Base-by-base conservation (phyloP, 1,140 invertebrate genomes). In the Stegodyphus dumicola region DNA sequence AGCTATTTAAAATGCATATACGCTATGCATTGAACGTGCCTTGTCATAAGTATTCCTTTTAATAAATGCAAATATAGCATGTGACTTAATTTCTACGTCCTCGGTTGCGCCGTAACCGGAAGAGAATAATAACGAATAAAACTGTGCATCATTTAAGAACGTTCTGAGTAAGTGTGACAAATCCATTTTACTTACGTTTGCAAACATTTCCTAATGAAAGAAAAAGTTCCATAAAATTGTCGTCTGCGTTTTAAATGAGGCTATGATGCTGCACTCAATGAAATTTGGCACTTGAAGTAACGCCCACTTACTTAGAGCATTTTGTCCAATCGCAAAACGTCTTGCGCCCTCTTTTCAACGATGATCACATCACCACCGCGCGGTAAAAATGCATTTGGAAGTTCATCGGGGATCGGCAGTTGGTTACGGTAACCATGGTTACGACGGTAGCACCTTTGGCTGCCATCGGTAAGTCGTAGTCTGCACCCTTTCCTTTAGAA, bases 261-360 rank as follows among this genome's bases (percentile, higher is more conserved):
- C 71, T 66, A 83, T 66, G 71, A 75, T 75, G 69, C 56, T 33
- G 65, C 49, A 71, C 80, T 83, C 56, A 83, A 83, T 83, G 80
- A 83, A 83, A 75, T 33, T 15, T 51, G 80, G 54, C 80, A 83
- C 80, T 83, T 83, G 80, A 83, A 54, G 80, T 52, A 75, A 83
- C 80, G 80, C 80, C 80, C 64, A 83, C 80, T 75, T 75, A 71
- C 56, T 83, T 75, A 33, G 49, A 33, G 33, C 7, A 13, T 74
- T 65, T 33, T 11, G 15, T 48, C 80, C 80, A 83, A 83, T 83
- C 70, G 60, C 60, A 11, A 60, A 18, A 33, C 11, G 56, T 83
- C 53, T 54, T 18, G 33, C 33, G 33, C 33, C 33, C 33, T n/a
- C 71, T 74, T 60, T 73, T 52, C 13, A 75, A 73, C 71, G 54